Conservation (phyloP, 2,113 vertebrate genomes). For the Osmerus eperlanus region DNA sequence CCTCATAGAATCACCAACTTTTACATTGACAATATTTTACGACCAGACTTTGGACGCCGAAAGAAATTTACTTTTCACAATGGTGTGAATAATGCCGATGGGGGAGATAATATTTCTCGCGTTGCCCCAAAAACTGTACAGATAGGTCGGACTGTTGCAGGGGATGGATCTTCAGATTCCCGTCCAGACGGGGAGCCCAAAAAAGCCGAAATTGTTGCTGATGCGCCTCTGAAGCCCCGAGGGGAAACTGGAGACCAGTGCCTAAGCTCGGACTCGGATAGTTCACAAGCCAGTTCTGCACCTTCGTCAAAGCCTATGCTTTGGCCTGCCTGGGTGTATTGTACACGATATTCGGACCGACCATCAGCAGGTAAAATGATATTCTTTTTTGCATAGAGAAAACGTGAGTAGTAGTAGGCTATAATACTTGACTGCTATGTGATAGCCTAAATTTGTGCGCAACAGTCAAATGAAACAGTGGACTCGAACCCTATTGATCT, state of each 20-base stretch:
- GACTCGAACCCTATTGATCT: too few relatives aligned
- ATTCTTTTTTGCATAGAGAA: background rate
- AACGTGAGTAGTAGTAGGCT: background rate
- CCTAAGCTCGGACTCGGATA: conserved; percentile 82
- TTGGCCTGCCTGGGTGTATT: conserved; percentile 98
- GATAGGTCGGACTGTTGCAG: conserved; percentile 42
- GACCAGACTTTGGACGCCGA: conserved; percentile 85
- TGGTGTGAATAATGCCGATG: conserved; percentile 46
- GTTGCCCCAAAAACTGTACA: conserved; percentile 49
- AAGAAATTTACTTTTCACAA: conserved; percentile 65
- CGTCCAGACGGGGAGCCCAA: conserved; percentile 59
- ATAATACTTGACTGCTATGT: background rate
- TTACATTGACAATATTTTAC: conserved; percentile 91
- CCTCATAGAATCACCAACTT: conserved; percentile 87
- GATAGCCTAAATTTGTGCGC: background rate
- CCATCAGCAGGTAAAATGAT: conserved; percentile 85
- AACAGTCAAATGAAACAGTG: background rate
- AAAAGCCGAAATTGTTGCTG: conserved; percentile 62
- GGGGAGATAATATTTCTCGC: conserved; percentile 47
- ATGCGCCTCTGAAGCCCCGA: conserved; percentile 66
- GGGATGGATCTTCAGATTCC: conserved; percentile 70
- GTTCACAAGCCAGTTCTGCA: conserved; percentile 77
- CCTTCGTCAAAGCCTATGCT: conserved; percentile 79
- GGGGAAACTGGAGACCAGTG: conserved; percentile 71
- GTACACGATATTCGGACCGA: conserved; percentile 94